Percentiles rank a stretch among this genome's conserved stretches.
Conservation (phyloP, 2,888 invertebrate species). For the Pinctada fucata region DNA sequence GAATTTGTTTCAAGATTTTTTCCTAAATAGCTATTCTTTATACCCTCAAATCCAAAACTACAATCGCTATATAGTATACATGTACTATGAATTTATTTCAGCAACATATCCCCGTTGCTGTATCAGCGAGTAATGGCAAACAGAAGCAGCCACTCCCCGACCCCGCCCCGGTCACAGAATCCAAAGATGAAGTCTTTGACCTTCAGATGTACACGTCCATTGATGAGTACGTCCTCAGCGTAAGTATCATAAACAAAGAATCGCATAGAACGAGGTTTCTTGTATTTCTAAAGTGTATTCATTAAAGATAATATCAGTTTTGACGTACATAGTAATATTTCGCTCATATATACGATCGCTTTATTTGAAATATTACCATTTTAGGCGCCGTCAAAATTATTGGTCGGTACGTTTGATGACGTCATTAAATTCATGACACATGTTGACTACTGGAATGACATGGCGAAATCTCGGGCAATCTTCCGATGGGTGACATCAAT, state of each 20-base stretch:
- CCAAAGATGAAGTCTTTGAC: conserved; percentile 59
- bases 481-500: conserved; percentile 28
- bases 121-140: conserved; percentile 43
- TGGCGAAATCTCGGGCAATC: conserved; percentile 23
- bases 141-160: conserved; percentile 52
- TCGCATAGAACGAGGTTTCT: no score
- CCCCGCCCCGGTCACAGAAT: conserved; percentile 54
- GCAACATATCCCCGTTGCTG: conserved; percentile 22
- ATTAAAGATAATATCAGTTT: no score
- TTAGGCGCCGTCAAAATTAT: conserved; percentile 26
- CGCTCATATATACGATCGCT: no score
- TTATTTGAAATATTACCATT: not conserved
- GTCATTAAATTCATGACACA: conserved; percentile 28
- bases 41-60: no score
- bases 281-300: no score
- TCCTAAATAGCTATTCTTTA: no score
- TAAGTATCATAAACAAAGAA: conserved; percentile 30
- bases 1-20: no score
- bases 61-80: no score
- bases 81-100: not conserved
- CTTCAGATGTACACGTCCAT: conserved; percentile 58
- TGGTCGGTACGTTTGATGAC: conserved; percentile 29
- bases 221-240: conserved; percentile 58
- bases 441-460: conserved; percentile 29
- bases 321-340: not conserved